A percentile compares a stretch with the other conserved stretches of the same genome.
phyloP scores from a whole-genome alignment of 2,888 invertebrate genomes.

The Parthenolecanium corni region DNA sequence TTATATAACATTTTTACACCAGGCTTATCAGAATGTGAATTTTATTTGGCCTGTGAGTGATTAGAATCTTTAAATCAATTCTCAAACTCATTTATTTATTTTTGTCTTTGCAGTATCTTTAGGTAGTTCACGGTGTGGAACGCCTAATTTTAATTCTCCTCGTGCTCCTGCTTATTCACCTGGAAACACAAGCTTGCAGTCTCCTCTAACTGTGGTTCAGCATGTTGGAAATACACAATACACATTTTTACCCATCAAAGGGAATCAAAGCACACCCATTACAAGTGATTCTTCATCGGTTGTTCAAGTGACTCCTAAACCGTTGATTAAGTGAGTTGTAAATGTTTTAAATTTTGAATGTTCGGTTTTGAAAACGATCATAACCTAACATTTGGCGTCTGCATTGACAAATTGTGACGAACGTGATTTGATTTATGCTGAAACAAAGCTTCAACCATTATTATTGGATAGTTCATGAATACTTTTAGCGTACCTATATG shows the following conservation, averaged over 20 bases:
- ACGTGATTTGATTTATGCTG: too few relatives aligned
- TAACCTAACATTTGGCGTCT: too few relatives aligned
- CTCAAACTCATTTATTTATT: neutral
- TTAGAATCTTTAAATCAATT: conserved; percentile 14
- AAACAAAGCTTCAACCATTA: too few relatives aligned
- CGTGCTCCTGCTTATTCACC: conserved; percentile 55
- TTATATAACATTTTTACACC: too few relatives aligned
- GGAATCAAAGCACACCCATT: conserved; percentile 25
- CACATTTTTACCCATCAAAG: conserved; percentile 77
- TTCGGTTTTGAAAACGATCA: too few relatives aligned
- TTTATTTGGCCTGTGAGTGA: too few relatives aligned
- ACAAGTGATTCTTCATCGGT: conserved; percentile 11
- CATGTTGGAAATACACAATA: conserved; percentile 62
- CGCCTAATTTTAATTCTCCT: conserved; percentile 75
- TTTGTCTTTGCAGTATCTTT: conserved; percentile 58
- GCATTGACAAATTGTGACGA: too few relatives aligned
- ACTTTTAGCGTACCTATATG: too few relatives aligned
- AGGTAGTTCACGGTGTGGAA: conserved; percentile 84
- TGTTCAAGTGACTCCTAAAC: conserved; percentile 20
- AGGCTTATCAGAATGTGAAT: too few relatives aligned
- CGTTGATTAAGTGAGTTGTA: conserved; percentile 19
- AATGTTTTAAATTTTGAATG: too few relatives aligned
- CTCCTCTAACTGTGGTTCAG: conserved; percentile 46
- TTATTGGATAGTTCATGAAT: too few relatives aligned
- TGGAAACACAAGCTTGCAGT: conserved; percentile 51